These are phyloP conservation scores for Paratrypauchen microcephalus DNA, from an alignment of 2,797 vertebrate genomes.

Conservation along the genomic window DNA sequence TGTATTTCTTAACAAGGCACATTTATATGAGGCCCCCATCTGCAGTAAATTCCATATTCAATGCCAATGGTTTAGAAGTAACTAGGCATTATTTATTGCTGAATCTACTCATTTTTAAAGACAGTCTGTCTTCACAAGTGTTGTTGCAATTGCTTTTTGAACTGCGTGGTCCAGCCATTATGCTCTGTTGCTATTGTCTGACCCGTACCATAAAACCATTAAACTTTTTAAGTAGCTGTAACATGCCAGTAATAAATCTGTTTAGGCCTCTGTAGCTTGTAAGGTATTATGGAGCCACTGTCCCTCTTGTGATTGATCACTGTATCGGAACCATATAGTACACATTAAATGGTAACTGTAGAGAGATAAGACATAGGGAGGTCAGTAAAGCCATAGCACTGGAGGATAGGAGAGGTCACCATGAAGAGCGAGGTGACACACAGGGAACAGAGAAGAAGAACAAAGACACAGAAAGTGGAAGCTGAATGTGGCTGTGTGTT, in stretches of 20 bases:
- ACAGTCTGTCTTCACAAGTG: slow-evolving; percentile 2
- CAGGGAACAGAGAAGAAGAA: slow-evolving; percentile 81
- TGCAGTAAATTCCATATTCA: slow-evolving; percentile 1
- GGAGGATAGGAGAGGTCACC: slow-evolving; percentile 80
- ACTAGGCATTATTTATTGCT: slow-evolving; percentile 2
- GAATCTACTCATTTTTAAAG: slow-evolving; percentile 10
- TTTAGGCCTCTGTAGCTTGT: background rate
- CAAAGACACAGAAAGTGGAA: slow-evolving; percentile 91
- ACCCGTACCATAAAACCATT: slow-evolving; percentile 4
- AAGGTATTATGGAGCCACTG: background rate
- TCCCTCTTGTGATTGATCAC: background rate
- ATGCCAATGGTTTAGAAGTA: background rate
- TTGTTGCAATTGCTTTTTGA: slow-evolving; percentile 2
- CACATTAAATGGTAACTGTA: background rate
- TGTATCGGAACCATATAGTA: background rate
- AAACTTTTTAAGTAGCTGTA: slow-evolving; percentile 11
- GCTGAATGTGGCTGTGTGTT: slow-evolving; percentile 88
- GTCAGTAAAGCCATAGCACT: slow-evolving; percentile 20
- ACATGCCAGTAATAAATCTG: slow-evolving; percentile 10
- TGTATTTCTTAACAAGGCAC: background rate
- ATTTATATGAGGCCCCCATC: background rate
- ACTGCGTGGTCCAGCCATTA: background rate
- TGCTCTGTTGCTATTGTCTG: slow-evolving; percentile 1
- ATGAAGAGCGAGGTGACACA: slow-evolving; percentile 81
- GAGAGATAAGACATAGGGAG: slow-evolving; percentile 16